Evolutionary conservation across 92 coral and sea anemone species (phyloP).

Genomic region (Parazoanthus atlanticus): DNA sequence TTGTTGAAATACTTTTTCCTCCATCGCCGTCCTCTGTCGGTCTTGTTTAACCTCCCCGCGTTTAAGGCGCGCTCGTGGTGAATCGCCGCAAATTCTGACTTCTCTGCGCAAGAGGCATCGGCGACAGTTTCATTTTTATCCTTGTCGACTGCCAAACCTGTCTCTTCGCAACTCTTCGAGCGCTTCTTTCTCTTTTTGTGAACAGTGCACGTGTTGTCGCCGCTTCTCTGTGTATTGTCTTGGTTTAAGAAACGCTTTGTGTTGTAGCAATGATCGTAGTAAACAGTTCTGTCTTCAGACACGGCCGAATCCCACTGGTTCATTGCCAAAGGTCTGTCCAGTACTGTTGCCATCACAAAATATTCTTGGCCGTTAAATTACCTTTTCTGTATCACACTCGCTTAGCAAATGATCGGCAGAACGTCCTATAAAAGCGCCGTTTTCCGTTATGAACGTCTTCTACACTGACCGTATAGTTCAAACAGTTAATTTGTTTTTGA

Average conservation of each 20-base stretch:
- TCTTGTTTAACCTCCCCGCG: constrained; percentile 78
- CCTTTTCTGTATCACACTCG: neutral
- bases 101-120: constrained; percentile 47
- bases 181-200: constrained; percentile 44
- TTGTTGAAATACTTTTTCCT: constrained; percentile 60
- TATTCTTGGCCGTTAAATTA: neutral
- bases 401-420: neutral
- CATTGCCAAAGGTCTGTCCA: constrained; percentile 28
- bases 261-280: constrained; percentile 20
- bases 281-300: constrained; percentile 36
- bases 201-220: constrained; percentile 64
- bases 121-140: constrained; percentile 25
- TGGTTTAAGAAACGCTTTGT: constrained; percentile 11
- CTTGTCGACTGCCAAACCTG: constrained; percentile 34
- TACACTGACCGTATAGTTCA: neutral
- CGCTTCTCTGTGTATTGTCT: constrained; percentile 23
- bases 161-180: constrained; percentile 47
- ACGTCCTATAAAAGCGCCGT: neutral
- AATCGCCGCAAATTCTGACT: constrained; percentile 78
- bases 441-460: neutral
- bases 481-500: constrained; percentile 31
- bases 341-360: constrained; percentile 56
- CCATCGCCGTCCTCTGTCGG: constrained; percentile 90
- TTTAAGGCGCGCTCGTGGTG: constrained; percentile 89
- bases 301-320: constrained; percentile 30